These are phyloP conservation scores for Dendrolimus kikuchii DNA, from an alignment of 1,140 invertebrate species.

Conservation along the genomic window DNA sequence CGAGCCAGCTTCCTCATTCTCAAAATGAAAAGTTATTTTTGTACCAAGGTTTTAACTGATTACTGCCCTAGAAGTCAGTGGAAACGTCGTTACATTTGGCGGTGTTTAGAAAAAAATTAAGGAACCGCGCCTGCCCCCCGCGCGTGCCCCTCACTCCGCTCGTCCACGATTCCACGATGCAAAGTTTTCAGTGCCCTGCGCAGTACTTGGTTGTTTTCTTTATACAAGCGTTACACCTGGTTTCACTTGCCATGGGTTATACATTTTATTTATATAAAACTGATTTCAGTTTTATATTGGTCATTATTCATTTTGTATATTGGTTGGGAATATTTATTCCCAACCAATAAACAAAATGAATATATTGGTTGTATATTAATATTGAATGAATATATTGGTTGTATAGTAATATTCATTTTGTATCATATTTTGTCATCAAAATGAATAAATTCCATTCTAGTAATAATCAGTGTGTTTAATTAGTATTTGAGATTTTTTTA, in stretches of 20 bases:
- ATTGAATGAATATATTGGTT: too few species aligned
- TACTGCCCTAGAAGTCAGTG: slow-evolving; percentile 1
- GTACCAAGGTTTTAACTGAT: background rate
- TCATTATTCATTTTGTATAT: too few species aligned
- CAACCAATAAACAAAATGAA: too few species aligned
- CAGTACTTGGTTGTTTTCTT: slow-evolving; percentile 23
- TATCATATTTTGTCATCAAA: too few species aligned
- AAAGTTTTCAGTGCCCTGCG: slow-evolving; percentile 45
- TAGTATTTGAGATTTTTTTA: too few species aligned
- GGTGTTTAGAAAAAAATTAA: slow-evolving; percentile 37
- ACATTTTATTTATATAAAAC: background rate
- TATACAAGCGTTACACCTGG: slow-evolving; percentile 13
- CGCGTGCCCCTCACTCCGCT: slow-evolving; percentile 14
- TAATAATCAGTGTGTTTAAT: too few species aligned
- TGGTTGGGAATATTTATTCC: too few species aligned
- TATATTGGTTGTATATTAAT: too few species aligned
- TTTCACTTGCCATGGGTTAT: slow-evolving; percentile 1
- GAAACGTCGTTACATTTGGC: slow-evolving; percentile 10
- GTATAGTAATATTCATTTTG: too few species aligned
- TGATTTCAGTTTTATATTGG: background rate
- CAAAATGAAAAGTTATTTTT: background rate
- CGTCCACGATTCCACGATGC: slow-evolving; percentile 25
- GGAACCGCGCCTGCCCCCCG: slow-evolving; percentile 22
- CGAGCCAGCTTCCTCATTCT: background rate
- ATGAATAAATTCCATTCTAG: too few species aligned